Evolutionary conservation across 2,888 invertebrate genomes (phyloP), one percentile per base, ranked within the genome.

Genomic region (Erebia ligea): DNA sequence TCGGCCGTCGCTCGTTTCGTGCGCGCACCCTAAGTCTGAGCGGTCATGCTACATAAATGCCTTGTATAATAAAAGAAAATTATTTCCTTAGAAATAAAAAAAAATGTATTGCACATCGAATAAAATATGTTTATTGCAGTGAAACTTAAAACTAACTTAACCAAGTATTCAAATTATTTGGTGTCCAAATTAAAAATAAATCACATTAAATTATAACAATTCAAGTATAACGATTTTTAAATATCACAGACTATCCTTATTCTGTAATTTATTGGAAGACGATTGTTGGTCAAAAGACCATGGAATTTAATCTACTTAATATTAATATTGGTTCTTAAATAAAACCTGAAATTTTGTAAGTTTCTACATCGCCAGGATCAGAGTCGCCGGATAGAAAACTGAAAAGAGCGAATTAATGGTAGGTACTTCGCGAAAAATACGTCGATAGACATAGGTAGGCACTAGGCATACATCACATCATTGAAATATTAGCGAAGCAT

Each of bases 261-360:
- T 67, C 40, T 62, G 58, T 58, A 69, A 73, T 58, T 73, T 71
- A 73, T 58, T 75, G 76, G 76, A 76, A 76, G 76, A 76, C 76
- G 45, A 48, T 67, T 67, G 63, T 75, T 73, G 71, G 73, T 74
- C n/a, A n/a, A n/a, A n/a, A n/a, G n/a, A n/a, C 72, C n/a, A 64
- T 62, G 15, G 21, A 48, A 62, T 45, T 61, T 62, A 48, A 62
- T 15, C 21, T 62, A 21, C 8, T 11, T 45, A 62, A 45, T 48
- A 15, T 15, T 17, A 40, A 15, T 21, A 62, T 34, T 34, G 34
- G 19, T 45, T 13, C 45, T 45, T 42, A 21, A 56, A 8, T 17
- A 19, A 54, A 17, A 54, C 2, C 17, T 5, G 6, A 34, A 34
- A 25, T 2, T 25, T 25, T 25, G 25, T 25, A 25, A 25, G 25